Base-by-base conservation (phyloP, 1,140 invertebrate genomes). In the Andricus grossulariae region DNA sequence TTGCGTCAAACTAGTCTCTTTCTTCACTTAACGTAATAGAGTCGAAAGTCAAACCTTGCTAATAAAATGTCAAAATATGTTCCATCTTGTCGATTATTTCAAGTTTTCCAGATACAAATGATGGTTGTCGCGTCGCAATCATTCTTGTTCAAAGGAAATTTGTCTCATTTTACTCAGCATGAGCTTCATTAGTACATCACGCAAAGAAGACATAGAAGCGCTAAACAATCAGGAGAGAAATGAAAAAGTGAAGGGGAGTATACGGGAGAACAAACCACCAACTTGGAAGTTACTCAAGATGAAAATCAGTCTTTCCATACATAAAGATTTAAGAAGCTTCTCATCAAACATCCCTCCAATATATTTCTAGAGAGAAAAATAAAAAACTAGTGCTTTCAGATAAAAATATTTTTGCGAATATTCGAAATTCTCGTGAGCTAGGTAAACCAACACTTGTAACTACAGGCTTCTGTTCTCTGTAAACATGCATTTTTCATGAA, bases 401-500 rank as follows among this genome's bases (percentile, higher is more conserved):
- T 13, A 16, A 39, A 39, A 66, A 66, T 39, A 66, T 66, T n/a
- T 32, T 39, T 66, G 15, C 3, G 60, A 13, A 66, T 39, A 66
- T 66, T 15, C 39, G 4, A 66, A 39, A 66, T 66, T 66, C 32
- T 15, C n/a, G 25, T 45, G 32, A 25, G 32, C 16, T 60, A 60
- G 21, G 21, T 60, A 39, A 60, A 60, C 12, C 57, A 39, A 39
- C 19, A 25, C 25, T 45, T 39, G 60, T 66, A 66, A 32, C 39
- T 45, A 45, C 39, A 45, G n/a, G 32, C 25, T 45, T 32, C 32
- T 66, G 60, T 66, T 66, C 60, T 66, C 60, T 32, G 15, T 32
- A 32, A 39, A 66, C 60, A 66, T 66, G 60, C 32, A 66, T 66
- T 39, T 66, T 66, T 39, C 60, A 66, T 66, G 60, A 66, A 66